Evolutionary conservation across 2,113 vertebrate genomes (phyloP).

Genomic region (Dromas ardeola): DNA sequence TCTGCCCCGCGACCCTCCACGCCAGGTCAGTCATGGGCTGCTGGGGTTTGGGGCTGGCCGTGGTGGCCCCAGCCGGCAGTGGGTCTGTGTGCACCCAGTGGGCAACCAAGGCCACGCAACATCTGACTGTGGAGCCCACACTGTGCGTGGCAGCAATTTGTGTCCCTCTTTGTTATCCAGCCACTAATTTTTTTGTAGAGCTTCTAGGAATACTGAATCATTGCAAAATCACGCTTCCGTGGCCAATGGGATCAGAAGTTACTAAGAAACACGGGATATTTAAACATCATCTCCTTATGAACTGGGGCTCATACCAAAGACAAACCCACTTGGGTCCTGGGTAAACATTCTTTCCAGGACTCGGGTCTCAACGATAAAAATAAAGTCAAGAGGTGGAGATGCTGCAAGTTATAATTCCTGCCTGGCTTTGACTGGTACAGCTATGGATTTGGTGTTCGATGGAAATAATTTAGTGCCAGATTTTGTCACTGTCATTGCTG

Average conservation of each 20-base stretch:
- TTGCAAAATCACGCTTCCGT: background rate
- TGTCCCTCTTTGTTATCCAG: background rate
- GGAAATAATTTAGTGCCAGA: background rate
- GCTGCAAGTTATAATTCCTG: background rate
- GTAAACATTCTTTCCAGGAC: background rate
- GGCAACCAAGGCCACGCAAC: rapidly evolving
- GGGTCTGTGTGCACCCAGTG: background rate
- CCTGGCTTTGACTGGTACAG: background rate
- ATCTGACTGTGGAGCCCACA: rapidly evolving
- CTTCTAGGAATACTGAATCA: background rate
- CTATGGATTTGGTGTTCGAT: background rate
- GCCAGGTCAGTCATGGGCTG: background rate
- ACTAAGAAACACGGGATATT: rapidly evolving
- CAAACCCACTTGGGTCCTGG: background rate
- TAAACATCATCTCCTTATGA: background rate
- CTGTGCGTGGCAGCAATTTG: background rate
- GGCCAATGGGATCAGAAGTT: background rate
- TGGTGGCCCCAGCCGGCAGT: background rate
- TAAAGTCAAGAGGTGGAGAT: background rate
- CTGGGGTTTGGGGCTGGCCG: background rate
- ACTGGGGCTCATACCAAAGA: background rate
- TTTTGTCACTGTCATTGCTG: background rate
- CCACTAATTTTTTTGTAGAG: background rate
- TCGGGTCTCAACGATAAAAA: background rate
- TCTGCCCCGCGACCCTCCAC: background rate